A percentile compares a stretch with the other conserved stretches of the same genome.
These are phyloP conservation scores for Cheilosia variabilis DNA, from an alignment of 2,888 invertebrate genomes.

Conservation along the genomic window DNA sequence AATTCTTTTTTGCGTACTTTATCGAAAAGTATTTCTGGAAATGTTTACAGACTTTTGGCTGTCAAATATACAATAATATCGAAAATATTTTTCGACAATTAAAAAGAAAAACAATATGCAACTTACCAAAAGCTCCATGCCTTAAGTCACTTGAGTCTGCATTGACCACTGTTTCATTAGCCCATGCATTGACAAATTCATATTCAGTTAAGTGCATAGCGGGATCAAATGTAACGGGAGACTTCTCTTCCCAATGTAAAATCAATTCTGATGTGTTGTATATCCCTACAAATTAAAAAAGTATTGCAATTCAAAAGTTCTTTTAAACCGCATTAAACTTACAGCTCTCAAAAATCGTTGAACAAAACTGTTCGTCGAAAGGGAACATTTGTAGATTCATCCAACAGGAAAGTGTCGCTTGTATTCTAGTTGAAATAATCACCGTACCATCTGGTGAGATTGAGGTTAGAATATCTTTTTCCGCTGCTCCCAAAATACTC, in stretches of 20 bases:
- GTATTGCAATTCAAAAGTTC: background rate
- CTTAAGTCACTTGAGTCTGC: constrained; percentile 88
- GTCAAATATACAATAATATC: too few relatives aligned
- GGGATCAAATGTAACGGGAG: constrained; percentile 90
- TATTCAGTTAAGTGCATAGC: constrained; percentile 93
- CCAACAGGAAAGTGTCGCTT: constrained; percentile 92
- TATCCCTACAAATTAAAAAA: constrained; percentile 86
- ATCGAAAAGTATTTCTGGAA: too few relatives aligned
- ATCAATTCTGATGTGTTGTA: constrained; percentile 91
- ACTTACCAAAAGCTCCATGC: constrained; percentile 89
- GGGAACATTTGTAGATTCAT: constrained; percentile 94
- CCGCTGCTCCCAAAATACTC: constrained; percentile 91
- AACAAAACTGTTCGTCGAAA: constrained; percentile 93
- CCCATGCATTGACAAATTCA: constrained; percentile 88
- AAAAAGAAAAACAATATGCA: constrained; percentile 1
- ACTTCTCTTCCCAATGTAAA: constrained; percentile 90
- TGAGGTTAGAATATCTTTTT: constrained; percentile 91
- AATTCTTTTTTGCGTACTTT: too few relatives aligned
- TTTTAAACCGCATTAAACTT: constrained; percentile 81
- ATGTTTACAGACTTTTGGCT: too few relatives aligned
- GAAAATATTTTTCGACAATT: too few relatives aligned
- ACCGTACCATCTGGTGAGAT: constrained; percentile 93
- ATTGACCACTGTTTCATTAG: constrained; percentile 88
- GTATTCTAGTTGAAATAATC: constrained; percentile 90
- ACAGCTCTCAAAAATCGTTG: constrained; percentile 92